These are phyloP conservation scores for Drosophila kepulauana DNA, from an alignment of 1,140 invertebrate species.

Conservation along the genomic window DNA sequence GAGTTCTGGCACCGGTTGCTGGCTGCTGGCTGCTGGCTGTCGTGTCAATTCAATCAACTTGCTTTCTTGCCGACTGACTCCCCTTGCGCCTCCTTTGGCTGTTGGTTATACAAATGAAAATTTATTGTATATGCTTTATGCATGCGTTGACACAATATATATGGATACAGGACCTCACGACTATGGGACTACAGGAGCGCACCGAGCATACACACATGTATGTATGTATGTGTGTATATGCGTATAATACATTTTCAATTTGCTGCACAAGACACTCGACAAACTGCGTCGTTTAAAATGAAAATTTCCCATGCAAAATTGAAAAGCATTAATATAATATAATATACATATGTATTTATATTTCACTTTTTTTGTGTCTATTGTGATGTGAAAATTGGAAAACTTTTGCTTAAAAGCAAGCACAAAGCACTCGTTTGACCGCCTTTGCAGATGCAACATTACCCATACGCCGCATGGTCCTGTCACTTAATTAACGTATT, in stretches of 20 bases:
- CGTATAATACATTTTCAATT: slow-evolving; percentile 55
- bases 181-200: slow-evolving; percentile 8
- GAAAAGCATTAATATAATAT: not conserved
- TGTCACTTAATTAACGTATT: slow-evolving; percentile 43
- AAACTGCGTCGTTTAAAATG: slow-evolving; percentile 42
- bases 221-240: too few relatives aligned
- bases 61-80: slow-evolving; percentile 30
- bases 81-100: slow-evolving; percentile 36
- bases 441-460: slow-evolving; percentile 15
- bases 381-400: slow-evolving; percentile 47
- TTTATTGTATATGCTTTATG: slow-evolving; percentile 77
- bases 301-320: slow-evolving; percentile 26
- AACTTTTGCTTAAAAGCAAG: slow-evolving; percentile 26
- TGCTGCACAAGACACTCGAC: slow-evolving; percentile 51
- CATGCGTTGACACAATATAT: slow-evolving; percentile 67
- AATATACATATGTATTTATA: not conserved
- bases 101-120: slow-evolving; percentile 77
- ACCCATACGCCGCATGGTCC: slow-evolving; percentile 40
- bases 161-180: slow-evolving; percentile 23
- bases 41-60: slow-evolving; percentile 77
- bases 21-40: slow-evolving; percentile 26
- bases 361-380: slow-evolving; percentile 2
- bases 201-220: not conserved
- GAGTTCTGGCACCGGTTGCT: not conserved
- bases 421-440: slow-evolving; percentile 12